Base-by-base conservation (phyloP, 2,797 vertebrate species). In the Pseudochirops cupreus region DNA sequence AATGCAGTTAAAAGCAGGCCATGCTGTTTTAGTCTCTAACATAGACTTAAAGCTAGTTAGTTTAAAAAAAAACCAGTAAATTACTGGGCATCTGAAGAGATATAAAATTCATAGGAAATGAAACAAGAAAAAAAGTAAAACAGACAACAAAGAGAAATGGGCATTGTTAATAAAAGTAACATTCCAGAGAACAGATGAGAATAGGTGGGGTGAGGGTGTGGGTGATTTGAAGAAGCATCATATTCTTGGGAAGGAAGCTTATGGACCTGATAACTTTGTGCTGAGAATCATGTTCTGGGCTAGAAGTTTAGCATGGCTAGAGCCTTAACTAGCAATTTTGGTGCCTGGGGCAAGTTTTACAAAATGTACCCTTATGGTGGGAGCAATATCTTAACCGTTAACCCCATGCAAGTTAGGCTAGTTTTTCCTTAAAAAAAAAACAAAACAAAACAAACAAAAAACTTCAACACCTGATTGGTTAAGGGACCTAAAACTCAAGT, bases 61-160 rank as follows among this genome's bases (percentile, higher is more conserved):
- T 91, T 91, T 54, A 54, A 54, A 62, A 94, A 62, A 74, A 96
- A 93, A 7, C 13, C 74, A 91, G 31, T 46, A 57, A 50, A 53
- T 62, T 93, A 50, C 87, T 67, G 50, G 33, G 13, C 24, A 62
- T 91, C 56, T 91, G 82, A 33, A 91, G 1, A 62, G 53, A 67
- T 29, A 13, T 33, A 90, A 94, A 56, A 54, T 87, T 92, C 50
- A 62, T 29, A 92, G n/a, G 90, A 94, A 93, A 91, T 50, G 6
- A 93, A 56, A 52, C n/a, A n/a, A 50, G 39, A 91, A 95, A 91
- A 46, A 90, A 89, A 46, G 53, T 59, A 16, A 92, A 26, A 57
- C 18, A 87, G 39, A 11, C 3, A 87, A 89, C 89, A 82, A 91
- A 94, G 33, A 57, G 54, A n/a, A 52, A 53, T 82, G 28, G 56